Conservation (phyloP, 2,797 vertebrate genomes). For the Cichlasoma orientale region DNA sequence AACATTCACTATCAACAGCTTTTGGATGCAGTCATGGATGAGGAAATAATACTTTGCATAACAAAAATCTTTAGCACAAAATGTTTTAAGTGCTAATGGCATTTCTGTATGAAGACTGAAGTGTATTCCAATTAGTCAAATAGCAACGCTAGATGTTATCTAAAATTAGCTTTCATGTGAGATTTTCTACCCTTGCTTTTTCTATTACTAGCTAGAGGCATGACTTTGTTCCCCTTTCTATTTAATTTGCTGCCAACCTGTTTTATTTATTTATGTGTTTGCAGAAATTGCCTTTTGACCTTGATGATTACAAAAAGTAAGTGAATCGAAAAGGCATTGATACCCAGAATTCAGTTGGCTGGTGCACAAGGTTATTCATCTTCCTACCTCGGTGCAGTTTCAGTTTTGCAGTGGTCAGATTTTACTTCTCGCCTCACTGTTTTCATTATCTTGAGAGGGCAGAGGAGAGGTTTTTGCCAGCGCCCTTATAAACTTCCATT, state of each 20-base stretch:
- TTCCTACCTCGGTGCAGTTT: slow-evolving; percentile 59
- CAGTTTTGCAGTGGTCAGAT: slow-evolving; percentile 73
- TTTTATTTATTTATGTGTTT: slow-evolving; percentile 81
- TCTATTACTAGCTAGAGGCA: slow-evolving; percentile 71
- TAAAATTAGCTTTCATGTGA: slow-evolving; percentile 81
- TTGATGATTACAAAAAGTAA: slow-evolving; percentile 80
- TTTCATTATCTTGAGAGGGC: slow-evolving; percentile 83
- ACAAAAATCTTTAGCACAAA: slow-evolving; percentile 66
- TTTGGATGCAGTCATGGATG: slow-evolving; percentile 51
- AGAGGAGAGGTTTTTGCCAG: slow-evolving; percentile 66
- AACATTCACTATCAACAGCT: slow-evolving; percentile 52
- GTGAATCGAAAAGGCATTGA: slow-evolving; percentile 81
- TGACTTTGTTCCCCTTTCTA: slow-evolving; percentile 77
- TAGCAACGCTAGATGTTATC: slow-evolving; percentile 78
- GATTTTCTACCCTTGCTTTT: slow-evolving; percentile 72
- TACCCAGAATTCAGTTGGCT: slow-evolving; percentile 70
- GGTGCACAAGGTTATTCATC: slow-evolving; percentile 73
- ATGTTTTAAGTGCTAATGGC: slow-evolving; percentile 71
- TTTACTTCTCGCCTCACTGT: slow-evolving; percentile 62
- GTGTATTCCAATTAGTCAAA: slow-evolving; percentile 82
- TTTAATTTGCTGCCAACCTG: slow-evolving; percentile 80
- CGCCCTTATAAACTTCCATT: slow-evolving; percentile 71
- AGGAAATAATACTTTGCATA: slow-evolving; percentile 59
- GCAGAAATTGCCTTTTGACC: slow-evolving; percentile 82
- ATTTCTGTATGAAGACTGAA: slow-evolving; percentile 72